A percentile compares a stretch with the other conserved stretches of the same genome.
phyloP scores from a whole-genome alignment of 2,888 invertebrate genomes.

The Drosophila demipolita region DNA sequence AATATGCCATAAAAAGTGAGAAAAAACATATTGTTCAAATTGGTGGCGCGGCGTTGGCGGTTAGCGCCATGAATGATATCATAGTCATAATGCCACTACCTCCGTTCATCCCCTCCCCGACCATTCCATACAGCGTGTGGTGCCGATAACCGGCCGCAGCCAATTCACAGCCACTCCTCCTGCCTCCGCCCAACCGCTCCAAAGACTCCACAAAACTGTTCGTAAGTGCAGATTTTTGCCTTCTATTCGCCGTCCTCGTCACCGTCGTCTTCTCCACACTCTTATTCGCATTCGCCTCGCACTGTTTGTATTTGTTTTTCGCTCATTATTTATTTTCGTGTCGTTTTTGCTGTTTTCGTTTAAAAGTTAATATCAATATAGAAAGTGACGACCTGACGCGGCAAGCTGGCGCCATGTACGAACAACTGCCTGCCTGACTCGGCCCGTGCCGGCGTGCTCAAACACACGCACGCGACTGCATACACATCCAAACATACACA shows the following conservation, averaged over 20 bases:
- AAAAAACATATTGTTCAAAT: conserved; percentile 57
- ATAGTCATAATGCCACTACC: conserved; percentile 55
- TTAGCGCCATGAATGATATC: conserved; percentile 70
- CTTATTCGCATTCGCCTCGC: conserved; percentile 51
- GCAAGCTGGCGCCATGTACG: conserved; percentile 82
- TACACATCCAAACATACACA: conserved; percentile 15
- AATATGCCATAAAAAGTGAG: conserved; percentile 43
- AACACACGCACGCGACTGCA: conserved; percentile 73
- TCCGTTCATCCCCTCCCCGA: conserved; percentile 5
- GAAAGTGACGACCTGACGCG: conserved; percentile 84
- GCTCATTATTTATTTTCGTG: conserved; percentile 76
- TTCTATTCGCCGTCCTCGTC: conserved; percentile 19
- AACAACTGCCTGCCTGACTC: conserved; percentile 64
- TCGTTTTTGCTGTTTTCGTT: conserved; percentile 79
- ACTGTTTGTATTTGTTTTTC: conserved; percentile 71
- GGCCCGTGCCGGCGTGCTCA: conserved; percentile 70
- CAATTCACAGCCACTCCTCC: conserved; percentile 41
- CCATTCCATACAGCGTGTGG: neutral
- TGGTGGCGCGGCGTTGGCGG: conserved; percentile 43
- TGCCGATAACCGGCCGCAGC: conserved; percentile 56
- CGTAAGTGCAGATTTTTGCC: conserved; percentile 64
- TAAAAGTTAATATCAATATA: conserved; percentile 82
- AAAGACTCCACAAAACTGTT: conserved; percentile 51
- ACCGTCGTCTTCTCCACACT: conserved; percentile 35
- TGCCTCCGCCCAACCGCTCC: conserved; percentile 23